phyloP scores from a whole-genome alignment of 2,113 vertebrate species.

The Prietella phreatophila region DNA sequence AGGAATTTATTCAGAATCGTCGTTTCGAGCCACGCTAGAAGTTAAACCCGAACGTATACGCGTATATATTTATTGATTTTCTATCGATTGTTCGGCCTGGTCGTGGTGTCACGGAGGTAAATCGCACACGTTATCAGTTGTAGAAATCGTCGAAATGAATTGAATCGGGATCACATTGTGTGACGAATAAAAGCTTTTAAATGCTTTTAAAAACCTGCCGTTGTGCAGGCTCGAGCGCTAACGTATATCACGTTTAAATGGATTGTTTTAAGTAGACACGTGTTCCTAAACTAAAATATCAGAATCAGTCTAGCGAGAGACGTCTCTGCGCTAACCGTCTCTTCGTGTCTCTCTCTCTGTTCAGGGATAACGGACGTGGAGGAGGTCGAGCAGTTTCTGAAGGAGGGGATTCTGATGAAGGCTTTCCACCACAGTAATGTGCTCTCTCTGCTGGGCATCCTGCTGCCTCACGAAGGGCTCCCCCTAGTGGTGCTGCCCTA shows the following conservation, averaged over 20 bases:
- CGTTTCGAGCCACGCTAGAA: no score
- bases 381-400: constrained; percentile 92
- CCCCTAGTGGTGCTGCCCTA: constrained; percentile 89
- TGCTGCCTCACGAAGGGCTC: constrained; percentile 84
- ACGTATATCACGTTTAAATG: background rate
- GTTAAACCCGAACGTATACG: no score
- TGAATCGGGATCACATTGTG: no score
- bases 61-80: no score
- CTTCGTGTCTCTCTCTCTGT: background rate
- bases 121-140: no score
- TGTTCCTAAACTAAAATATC: background rate
- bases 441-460: constrained; percentile 86
- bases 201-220: no score
- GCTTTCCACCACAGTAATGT: constrained; percentile 88
- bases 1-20: background rate
- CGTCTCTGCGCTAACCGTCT: background rate
- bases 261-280: background rate
- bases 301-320: background rate
- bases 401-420: constrained; percentile 94
- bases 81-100: no score
- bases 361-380: constrained; percentile 88
- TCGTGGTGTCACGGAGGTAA: no score
- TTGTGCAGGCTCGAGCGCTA: no score
- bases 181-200: no score
- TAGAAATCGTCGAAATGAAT: no score